Base-by-base conservation (phyloP, 1,140 invertebrate genomes). In the Chelonus insularis region DNA sequence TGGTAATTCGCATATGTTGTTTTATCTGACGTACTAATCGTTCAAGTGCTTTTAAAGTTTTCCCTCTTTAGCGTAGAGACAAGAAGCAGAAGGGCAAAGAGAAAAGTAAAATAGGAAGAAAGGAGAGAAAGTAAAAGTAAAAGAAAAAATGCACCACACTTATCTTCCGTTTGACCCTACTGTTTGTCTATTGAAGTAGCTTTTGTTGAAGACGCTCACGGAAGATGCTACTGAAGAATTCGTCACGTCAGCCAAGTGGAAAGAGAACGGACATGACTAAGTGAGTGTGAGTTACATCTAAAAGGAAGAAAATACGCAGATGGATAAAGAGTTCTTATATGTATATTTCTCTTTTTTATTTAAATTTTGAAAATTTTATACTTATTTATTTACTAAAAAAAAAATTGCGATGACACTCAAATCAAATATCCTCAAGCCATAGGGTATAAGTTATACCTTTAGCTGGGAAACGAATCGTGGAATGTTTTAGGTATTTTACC, bases 21-120 rank as follows among this genome's bases (percentile, higher is more conserved):
- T 14, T 29, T 34, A 47, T 58, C 43, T 37, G 57, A 62, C 14
- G 36, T 56, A 51, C 54, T 62, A 62, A 62, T 62, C 60, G 54
- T 52, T 57, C 50, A 41, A 57, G 54, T 57, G 43, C 45, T 43
- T 29, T 25, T 57, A 18, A 62, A 52, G 12, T 62, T 56, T 51
- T 56, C 48, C 32, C 43, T n/a, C 51, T 47, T 55, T 56, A 21
- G 47, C n/a, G n/a, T 8, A 20, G 39, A 18, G 36, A 52, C 47
- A 8, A 29, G 25, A 32, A 47, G 29, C 11, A 12, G 34, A 32
- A 12, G 11, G 11, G 14, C n/a, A 60, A 54, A 54, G 51, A 34
- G 25, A 29, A 51, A 34, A 9, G n/a, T 9, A 41, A 29, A 29
- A 34, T 23, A 45, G 14, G 18, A 12, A 23, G 47, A 41, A 47